Base-by-base conservation (phyloP, 2,888 invertebrate species). In the Hypselothyrea guttata region DNA sequence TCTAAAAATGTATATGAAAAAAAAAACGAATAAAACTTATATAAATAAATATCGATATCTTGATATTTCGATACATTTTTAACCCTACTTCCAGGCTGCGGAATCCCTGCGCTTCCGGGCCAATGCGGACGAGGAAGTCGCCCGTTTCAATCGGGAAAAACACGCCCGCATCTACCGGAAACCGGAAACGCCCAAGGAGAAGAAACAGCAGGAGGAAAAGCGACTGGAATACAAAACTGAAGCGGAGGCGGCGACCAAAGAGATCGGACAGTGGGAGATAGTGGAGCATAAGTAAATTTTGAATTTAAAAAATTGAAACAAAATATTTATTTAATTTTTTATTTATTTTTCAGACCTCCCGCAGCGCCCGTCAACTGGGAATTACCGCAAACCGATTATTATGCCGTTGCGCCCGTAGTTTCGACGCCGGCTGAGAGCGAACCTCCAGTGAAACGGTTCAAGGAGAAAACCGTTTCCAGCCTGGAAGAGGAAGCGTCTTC, bases 241-340 rank as follows among this genome's bases (percentile, higher is more conserved):
- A 86, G 90, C 91, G 73, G 90, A 91, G 81, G 91, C 91, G 30
- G 90, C 86, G 40, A 91, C 91, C 0, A 92, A 93, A 66, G 94
- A 95, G 0, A 95, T 95, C 82, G 96, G 96, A 4, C 90, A 92
- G n/a, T 96, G 96, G 96, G 92, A 93, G 77, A 91, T 93, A 4
- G 92, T 96, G 5, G 91, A 92, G 59, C 90, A 91, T 69, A 91
- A 91, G 94, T 94, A 91, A 87, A 91, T 35, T n/a, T 4, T 5
- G n/a, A 7, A 28, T 28, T 37, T 1, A 22, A 22, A 5, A 22
- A 22, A 22, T 22, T 22, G 5, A n/a, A n/a, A n/a, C n/a, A n/a
- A n/a, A n/a, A n/a, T 18, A 1, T 4, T 4, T 7, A n/a, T 35
- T 0, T 1, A 8, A 8, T 9, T 4, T 30, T 2, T 11, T 8